A percentile compares a stretch with the other conserved stretches of the same genome.
Evolutionary conservation across 2,113 vertebrate species (phyloP).

Genomic region (Morphnarchus princeps): DNA sequence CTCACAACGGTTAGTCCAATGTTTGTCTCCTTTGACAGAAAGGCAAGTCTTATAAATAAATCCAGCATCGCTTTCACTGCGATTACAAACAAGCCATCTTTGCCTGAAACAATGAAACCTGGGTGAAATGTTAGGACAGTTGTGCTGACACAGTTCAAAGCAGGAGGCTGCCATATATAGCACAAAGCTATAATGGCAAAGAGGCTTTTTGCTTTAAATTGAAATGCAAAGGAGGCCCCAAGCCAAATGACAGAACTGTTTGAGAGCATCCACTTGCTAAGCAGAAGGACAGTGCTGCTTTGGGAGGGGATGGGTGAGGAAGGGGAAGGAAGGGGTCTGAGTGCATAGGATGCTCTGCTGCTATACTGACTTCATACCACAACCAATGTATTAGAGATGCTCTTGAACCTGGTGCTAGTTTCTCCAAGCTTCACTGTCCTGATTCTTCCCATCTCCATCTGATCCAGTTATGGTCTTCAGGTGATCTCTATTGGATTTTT

Average conservation of each 20-base stretch:
- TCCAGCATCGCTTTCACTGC: conserved; percentile 14
- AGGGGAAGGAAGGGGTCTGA: conserved; percentile 29
- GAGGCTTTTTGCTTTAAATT: conserved; percentile 64
- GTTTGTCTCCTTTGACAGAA: conserved; percentile 4
- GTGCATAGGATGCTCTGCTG: conserved; percentile 63
- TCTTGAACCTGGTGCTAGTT: conserved; percentile 68
- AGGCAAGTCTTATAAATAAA: conserved; percentile 35
- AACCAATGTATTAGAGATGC: conserved; percentile 67
- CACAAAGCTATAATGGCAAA: conserved; percentile 55
- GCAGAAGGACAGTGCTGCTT: conserved; percentile 53
- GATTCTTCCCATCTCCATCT: conserved; percentile 68
- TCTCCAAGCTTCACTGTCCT: conserved; percentile 67
- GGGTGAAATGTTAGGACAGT: conserved; percentile 57
- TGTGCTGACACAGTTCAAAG: conserved; percentile 57
- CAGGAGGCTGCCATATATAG: conserved; percentile 58
- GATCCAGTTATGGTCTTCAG: conserved; percentile 69
- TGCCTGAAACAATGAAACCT: conserved; percentile 62
- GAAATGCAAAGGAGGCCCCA: conserved; percentile 64
- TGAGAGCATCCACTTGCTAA: conserved; percentile 64
- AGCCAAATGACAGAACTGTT: conserved; percentile 64
- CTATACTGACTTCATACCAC: conserved; percentile 68
- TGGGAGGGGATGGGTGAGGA: conserved; percentile 16
- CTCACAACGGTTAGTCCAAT: not conserved
- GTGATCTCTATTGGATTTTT: conserved; percentile 68
- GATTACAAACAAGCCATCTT: conserved; percentile 50